Conservation (phyloP, 2,888 invertebrate species). For the Entomobrya proxima region DNA sequence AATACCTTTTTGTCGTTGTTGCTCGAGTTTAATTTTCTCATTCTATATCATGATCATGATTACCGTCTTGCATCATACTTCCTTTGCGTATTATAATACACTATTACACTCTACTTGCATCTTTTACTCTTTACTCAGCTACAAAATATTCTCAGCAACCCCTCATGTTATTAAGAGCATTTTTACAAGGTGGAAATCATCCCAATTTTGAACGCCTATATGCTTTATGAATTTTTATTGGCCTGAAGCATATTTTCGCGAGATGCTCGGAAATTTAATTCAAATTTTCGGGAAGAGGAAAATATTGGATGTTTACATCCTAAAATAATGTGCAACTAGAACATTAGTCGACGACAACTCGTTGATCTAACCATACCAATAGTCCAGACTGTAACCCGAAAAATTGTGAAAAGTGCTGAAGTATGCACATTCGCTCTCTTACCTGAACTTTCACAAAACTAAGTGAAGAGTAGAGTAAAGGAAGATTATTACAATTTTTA, state of each 20-base stretch:
- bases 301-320: too few relatives aligned
- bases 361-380: too few relatives aligned
- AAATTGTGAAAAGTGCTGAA: background rate
- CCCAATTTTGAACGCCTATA: background rate
- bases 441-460: background rate
- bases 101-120: too few relatives aligned
- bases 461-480: background rate
- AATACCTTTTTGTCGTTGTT: too few relatives aligned
- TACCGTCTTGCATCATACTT: too few relatives aligned
- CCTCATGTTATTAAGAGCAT: background rate
- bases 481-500: background rate
- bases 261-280: slow-evolving; percentile 25
- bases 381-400: too few relatives aligned
- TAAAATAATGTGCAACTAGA: background rate
- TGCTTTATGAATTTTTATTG: slow-evolving; percentile 48
- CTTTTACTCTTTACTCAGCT: too few relatives aligned
- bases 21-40: too few relatives aligned
- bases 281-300: background rate
- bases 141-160: too few relatives aligned
- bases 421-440: background rate
- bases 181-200: slow-evolving; percentile 31
- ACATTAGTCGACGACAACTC: too few relatives aligned
- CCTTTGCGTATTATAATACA: too few relatives aligned
- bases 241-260: slow-evolving; percentile 29
- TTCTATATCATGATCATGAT: too few relatives aligned